Evolutionary conservation across 1,140 invertebrate species (phyloP).

Genomic region (Meteorus sp.): DNA sequence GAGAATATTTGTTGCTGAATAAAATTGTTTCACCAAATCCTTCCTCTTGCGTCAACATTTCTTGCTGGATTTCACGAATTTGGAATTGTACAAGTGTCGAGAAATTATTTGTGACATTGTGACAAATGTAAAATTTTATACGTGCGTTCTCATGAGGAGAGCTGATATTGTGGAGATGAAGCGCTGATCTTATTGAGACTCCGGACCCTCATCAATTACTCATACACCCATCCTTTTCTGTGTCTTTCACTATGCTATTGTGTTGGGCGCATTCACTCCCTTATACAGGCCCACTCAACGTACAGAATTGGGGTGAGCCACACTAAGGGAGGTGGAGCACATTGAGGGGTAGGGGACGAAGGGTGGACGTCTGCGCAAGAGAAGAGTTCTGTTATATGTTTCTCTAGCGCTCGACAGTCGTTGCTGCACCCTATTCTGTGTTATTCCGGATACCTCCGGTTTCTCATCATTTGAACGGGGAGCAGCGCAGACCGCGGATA

Average conservation of each 20-base stretch:
- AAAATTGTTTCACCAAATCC: too few relatives aligned
- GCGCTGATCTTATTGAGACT: too few relatives aligned
- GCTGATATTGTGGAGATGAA: too few relatives aligned
- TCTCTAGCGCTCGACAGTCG: constrained; percentile 21
- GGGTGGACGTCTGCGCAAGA: constrained; percentile 20
- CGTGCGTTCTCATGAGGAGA: too few relatives aligned
- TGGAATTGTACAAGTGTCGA: too few relatives aligned
- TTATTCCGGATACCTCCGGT: not conserved
- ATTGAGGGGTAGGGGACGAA: constrained; percentile 17
- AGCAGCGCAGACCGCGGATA: not conserved
- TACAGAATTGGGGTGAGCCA: constrained; percentile 23
- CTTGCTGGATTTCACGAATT: too few relatives aligned
- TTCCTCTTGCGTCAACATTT: too few relatives aligned
- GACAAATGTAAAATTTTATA: too few relatives aligned
- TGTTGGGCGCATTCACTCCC: not conserved
- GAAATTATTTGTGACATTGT: too few relatives aligned
- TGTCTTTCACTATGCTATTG: not conserved
- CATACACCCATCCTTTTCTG: not conserved
- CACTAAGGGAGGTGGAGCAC: constrained; percentile 20
- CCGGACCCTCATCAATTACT: constrained; percentile 1
- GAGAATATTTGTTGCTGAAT: too few relatives aligned
- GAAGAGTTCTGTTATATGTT: not conserved
- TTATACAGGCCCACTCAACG: constrained; percentile 6
- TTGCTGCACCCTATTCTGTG: constrained; percentile 14
- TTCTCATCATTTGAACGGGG: not conserved